Percentiles rank a stretch among this genome's conserved stretches.
Evolutionary conservation across 2,888 invertebrate species (phyloP).

Genomic region (Lycophotia porphyrea): DNA sequence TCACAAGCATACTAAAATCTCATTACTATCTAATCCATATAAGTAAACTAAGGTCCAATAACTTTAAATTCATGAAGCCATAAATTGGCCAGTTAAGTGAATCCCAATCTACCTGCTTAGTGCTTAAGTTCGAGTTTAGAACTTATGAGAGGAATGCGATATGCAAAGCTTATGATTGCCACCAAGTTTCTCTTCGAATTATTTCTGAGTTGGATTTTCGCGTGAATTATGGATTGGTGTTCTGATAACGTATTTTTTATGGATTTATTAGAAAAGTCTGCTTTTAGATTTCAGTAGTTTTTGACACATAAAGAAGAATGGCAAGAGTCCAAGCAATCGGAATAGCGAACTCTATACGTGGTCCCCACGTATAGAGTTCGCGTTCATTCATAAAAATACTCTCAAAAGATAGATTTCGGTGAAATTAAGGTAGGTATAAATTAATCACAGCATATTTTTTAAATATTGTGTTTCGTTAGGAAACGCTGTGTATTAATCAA

Average conservation of each 20-base stretch:
- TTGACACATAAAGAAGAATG: not conserved
- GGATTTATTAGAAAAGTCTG: not conserved
- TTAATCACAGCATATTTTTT: too few species aligned
- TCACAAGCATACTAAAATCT: conserved; percentile 1
- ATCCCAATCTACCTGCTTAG: conserved; percentile 55
- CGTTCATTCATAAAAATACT: too few species aligned
- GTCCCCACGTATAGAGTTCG: too few species aligned
- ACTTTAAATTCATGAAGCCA: conserved; percentile 44
- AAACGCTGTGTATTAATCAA: too few species aligned
- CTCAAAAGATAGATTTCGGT: too few species aligned
- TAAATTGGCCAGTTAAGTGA: conserved; percentile 46
- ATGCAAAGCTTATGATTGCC: conserved; percentile 53
- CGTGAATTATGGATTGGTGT: not conserved
- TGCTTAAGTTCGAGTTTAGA: conserved; percentile 52
- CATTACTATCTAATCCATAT: not conserved
- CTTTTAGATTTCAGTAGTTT: not conserved
- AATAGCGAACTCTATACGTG: too few species aligned
- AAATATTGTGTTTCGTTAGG: too few species aligned
- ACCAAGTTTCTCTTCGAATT: conserved; percentile 49
- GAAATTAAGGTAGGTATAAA: too few species aligned
- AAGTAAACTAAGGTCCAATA: conserved; percentile 7
- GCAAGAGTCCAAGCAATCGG: too few species aligned
- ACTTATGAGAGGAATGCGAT: conserved; percentile 58
- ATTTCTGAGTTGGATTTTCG: conserved; percentile 30
- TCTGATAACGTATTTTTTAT: not conserved